Percentiles rank a stretch among this genome's conserved stretches.
Conservation (phyloP, 2,113 vertebrate species). For the Charadrius vociferus region DNA sequence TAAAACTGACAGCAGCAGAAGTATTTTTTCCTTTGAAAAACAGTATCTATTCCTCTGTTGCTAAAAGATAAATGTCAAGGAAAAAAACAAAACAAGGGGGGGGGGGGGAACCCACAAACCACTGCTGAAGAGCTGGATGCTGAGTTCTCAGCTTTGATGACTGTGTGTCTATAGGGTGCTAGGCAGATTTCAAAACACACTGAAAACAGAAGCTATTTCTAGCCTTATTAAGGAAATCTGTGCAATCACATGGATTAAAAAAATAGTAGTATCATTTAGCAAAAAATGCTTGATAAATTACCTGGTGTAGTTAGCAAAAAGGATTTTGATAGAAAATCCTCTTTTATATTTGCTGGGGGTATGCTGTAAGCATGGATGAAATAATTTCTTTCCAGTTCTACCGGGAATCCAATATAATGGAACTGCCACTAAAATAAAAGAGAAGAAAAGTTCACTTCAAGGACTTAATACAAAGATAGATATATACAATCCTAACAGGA, state of each 20-base stretch:
- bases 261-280: not conserved
- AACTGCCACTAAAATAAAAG: conserved; percentile 75
- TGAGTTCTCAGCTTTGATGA: not conserved
- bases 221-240: not conserved
- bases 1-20: not conserved
- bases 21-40: not conserved
- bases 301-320: not conserved
- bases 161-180: not conserved
- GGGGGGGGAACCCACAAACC: not conserved
- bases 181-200: not conserved
- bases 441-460: not conserved
- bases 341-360: conserved; percentile 51
- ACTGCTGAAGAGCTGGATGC: not conserved
- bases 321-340: not conserved
- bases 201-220: not conserved
- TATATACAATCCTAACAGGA: not conserved
- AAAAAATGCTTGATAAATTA: conserved; percentile 4
- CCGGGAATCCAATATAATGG: conserved; percentile 47
- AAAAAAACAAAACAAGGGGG: not conserved
- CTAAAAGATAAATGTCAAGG: not conserved
- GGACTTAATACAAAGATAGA: not conserved
- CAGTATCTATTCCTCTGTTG: not conserved
- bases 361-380: conserved; percentile 48
- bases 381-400: conserved; percentile 30
- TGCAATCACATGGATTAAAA: not conserved